Conservation (phyloP, 2,888 invertebrate species). For the Eupithecia insigniata region DNA sequence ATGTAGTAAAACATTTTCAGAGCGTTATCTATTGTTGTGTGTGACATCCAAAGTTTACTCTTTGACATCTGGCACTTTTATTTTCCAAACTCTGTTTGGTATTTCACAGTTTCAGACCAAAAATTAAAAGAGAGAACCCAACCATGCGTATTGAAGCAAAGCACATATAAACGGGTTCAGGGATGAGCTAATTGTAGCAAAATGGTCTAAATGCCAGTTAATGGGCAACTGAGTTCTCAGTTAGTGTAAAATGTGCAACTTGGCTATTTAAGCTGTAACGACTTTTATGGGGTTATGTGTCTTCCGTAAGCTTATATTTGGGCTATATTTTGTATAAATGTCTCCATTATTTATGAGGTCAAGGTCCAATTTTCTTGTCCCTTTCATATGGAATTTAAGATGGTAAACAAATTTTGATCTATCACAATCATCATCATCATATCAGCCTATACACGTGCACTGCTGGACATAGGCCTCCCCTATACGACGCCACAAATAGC, state of each 20-base stretch:
- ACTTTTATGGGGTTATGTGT: constrained; percentile 59
- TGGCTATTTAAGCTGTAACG: constrained; percentile 61
- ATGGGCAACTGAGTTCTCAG: constrained; percentile 51
- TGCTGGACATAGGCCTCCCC: too few relatives aligned
- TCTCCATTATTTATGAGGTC: neutral
- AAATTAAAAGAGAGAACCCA: constrained; percentile 21
- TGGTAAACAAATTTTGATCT: neutral
- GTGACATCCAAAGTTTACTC: neutral
- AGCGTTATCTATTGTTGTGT: neutral
- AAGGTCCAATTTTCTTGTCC: neutral
- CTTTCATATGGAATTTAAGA: neutral
- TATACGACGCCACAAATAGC: too few relatives aligned
- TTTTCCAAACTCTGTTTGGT: constrained; percentile 1
- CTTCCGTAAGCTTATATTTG: constrained; percentile 44
- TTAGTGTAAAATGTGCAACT: constrained; percentile 51
- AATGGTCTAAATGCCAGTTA: constrained; percentile 56
- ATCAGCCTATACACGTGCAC: too few relatives aligned
- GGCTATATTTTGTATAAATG: constrained; percentile 34
- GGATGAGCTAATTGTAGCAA: constrained; percentile 56
- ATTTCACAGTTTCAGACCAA: constrained; percentile 31
- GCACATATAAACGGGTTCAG: constrained; percentile 31
- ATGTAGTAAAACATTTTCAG: neutral
- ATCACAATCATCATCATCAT: too few relatives aligned
- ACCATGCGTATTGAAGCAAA: constrained; percentile 35
- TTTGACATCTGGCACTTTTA: neutral